Evolutionary conservation across 2,888 invertebrate genomes (phyloP).

Genomic region (Flabesymbios commensalis): DNA sequence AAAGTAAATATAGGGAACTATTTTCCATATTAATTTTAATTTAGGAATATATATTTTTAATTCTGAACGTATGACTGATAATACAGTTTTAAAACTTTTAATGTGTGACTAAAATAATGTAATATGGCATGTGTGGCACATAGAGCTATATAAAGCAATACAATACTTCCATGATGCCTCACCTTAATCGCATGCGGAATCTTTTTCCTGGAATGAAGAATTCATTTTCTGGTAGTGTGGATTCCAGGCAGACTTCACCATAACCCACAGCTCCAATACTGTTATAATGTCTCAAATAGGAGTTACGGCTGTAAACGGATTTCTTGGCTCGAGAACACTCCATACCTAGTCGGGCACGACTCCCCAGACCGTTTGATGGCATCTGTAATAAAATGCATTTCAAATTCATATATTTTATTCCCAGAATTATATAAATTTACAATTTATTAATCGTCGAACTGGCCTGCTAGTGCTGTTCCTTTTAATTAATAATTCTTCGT

Average conservation of each 20-base stretch:
- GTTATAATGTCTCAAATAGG: constrained; percentile 28
- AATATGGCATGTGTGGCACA: not conserved
- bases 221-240: constrained; percentile 29
- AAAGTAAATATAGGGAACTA: too few species aligned
- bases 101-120: not conserved
- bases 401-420: too few species aligned
- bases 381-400: too few species aligned
- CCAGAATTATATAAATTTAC: too few species aligned
- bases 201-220: constrained; percentile 31
- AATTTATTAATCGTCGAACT: too few species aligned
- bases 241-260: constrained; percentile 22
- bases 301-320: constrained; percentile 16
- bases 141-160: not conserved
- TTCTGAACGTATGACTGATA: too few species aligned
- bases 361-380: too few species aligned
- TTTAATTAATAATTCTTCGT: too few species aligned
- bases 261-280: constrained; percentile 34
- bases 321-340: constrained; percentile 24
- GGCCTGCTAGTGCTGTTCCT: too few species aligned
- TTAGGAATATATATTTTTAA: too few species aligned
- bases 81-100: too few species aligned
- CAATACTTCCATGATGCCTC: not conserved
- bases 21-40: too few species aligned
- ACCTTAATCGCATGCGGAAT: constrained; percentile 34
- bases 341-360: constrained; percentile 23